Base-by-base conservation (phyloP, 2,113 vertebrate genomes). In the Grammomys dolichurus region DNA sequence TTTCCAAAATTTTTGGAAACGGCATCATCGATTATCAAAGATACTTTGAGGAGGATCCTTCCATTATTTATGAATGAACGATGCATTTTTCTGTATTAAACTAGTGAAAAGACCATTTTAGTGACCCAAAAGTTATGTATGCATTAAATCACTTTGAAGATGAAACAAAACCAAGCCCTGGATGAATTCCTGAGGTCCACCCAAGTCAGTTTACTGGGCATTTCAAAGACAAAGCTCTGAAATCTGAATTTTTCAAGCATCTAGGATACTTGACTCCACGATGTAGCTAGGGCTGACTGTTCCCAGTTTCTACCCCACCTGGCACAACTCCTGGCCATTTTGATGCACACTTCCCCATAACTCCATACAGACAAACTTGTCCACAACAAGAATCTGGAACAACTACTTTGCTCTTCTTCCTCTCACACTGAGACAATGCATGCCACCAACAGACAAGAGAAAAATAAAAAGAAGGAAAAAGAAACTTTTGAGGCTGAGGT, bases 31-130 rank as follows among this genome's bases (percentile, higher is more conserved):
- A 86, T 54, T 81, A 93, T 43, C 40, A 56, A 96, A 40, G 54
- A 31, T 24, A 89, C 20, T 77, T 90, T 17, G 14, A 11, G 17
- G 40, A 46, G 22, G 14, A 43, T 40, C 56, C 51, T 87, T 48
- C 70, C 22, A 36, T 43, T 92, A 51, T 76, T 87, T n/a, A 95
- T 14, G 10, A 95, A 69, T 60, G 60, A 95, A 56, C 73, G 46
- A 46, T 24, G 60, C 26, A 33, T 60, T 95, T 81, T 63, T 87
- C 60, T 89, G 77, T 65, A 63, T 40, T 94, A 88, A 93, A 93
- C 90, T 40, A 51, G 31, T 92, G 40, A 84, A 92, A 89, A 86
- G 19, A 0, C 16, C 48, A 85, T 8, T 43, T 31, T 60, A 75
- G 12, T 40, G 67, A 84, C 48, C 84, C 20, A 86, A 82, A 86